phyloP scores from a whole-genome alignment of 1,140 invertebrate species.

The Propsilocerus akamusi region DNA sequence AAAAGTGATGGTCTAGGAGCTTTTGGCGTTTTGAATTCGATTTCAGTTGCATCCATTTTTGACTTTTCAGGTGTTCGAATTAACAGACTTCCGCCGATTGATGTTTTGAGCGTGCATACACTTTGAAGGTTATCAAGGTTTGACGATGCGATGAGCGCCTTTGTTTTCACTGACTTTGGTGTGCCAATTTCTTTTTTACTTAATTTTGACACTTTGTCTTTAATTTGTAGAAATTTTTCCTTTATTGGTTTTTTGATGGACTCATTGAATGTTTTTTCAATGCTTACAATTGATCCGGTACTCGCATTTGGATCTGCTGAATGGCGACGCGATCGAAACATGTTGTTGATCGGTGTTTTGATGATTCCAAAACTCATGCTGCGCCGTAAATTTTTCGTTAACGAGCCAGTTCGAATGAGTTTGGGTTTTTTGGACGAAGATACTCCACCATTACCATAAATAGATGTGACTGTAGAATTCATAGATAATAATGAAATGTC shows the following conservation, averaged over 20 bases:
- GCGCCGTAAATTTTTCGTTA: slow-evolving; percentile 16
- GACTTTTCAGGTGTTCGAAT: background rate
- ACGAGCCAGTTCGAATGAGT: slow-evolving; percentile 19
- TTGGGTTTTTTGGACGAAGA: slow-evolving; percentile 19
- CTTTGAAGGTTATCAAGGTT: background rate
- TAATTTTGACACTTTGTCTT: slow-evolving; percentile 11
- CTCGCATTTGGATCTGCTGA: slow-evolving; percentile 19
- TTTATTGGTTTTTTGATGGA: slow-evolving; percentile 20
- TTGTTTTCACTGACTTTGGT: slow-evolving; percentile 5
- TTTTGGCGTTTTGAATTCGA: slow-evolving; percentile 19
- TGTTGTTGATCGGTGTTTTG: slow-evolving; percentile 18
- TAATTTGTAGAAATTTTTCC: slow-evolving; percentile 16
- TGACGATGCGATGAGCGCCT: background rate
- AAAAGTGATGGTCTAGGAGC: slow-evolving; percentile 12
- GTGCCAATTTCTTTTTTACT: slow-evolving; percentile 2
- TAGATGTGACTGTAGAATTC: slow-evolving; percentile 19
- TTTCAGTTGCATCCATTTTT: slow-evolving; percentile 7
- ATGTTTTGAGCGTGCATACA: background rate
- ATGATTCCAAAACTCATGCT: slow-evolving; percentile 22
- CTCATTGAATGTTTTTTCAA: slow-evolving; percentile 16
- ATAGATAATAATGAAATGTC: slow-evolving; percentile 19
- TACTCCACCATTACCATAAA: no score
- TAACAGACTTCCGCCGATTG: background rate
- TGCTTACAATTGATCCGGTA: slow-evolving; percentile 16
- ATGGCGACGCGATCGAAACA: slow-evolving; percentile 17